phyloP scores from a whole-genome alignment of 2,888 invertebrate genomes.

The Lycia hirtaria region DNA sequence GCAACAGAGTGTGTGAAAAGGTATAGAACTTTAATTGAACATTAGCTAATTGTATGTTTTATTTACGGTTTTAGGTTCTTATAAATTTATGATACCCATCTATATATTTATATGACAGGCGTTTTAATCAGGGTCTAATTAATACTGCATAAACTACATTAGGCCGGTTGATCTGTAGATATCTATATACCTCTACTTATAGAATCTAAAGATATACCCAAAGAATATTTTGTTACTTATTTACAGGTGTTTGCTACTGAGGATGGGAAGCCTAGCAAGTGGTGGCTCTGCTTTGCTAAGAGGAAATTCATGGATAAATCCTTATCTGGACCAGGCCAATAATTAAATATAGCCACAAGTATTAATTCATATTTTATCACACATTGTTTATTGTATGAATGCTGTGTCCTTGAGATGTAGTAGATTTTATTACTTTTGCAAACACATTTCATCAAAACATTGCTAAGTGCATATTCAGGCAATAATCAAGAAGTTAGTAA shows the following conservation, averaged over 20 bases:
- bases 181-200: no score
- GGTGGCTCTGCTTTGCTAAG: conserved; percentile 99
- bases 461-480: no score
- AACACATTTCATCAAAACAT: no score
- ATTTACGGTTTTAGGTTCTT: not conserved
- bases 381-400: no score
- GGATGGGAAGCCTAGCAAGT: conserved; percentile 98
- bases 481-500: no score
- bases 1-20: conserved; percentile 95
- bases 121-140: no score
- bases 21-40: conserved; percentile 67
- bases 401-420: no score
- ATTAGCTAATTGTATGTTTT: not conserved
- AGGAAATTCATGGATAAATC: conserved; percentile 99
- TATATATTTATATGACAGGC: no score
- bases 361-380: conserved; percentile 10
- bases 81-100: not conserved
- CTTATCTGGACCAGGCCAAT: conserved; percentile 94
- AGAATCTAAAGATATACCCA: no score
- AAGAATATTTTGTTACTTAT: not conserved
- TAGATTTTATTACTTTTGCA: no score
- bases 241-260: conserved; percentile 90
- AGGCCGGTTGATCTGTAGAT: no score
- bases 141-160: no score
- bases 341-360: conserved; percentile 49